A percentile compares a stretch with the other conserved stretches of the same genome.
Evolutionary conservation across 1,140 invertebrate species (phyloP).

Genomic region (Hylyphantes graminicola): DNA sequence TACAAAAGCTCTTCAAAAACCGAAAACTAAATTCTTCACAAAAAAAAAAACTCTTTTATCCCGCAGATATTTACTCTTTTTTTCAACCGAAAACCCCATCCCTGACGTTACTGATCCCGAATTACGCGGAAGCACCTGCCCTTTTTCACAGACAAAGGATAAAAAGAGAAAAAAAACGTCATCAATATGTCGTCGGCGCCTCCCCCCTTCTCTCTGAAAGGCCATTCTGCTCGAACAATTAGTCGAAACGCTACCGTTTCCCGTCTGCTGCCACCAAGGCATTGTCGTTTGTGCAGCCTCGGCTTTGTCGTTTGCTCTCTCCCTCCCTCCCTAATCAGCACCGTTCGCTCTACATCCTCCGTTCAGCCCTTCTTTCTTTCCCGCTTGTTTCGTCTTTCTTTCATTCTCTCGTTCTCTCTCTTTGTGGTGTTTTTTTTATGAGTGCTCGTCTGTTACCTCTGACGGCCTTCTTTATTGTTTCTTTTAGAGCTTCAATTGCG

Average conservation of each 20-base stretch:
- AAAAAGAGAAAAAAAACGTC: conserved; percentile 38
- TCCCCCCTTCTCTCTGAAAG: neutral
- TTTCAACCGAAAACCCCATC: too few species aligned
- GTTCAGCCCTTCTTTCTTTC: neutral
- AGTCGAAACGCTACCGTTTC: conserved; percentile 41
- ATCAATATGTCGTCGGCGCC: conserved; percentile 56
- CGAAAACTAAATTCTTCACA: too few species aligned
- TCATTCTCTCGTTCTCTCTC: neutral
- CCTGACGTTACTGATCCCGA: neutral
- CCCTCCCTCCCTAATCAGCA: neutral
- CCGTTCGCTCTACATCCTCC: neutral
- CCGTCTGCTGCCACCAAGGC: neutral
- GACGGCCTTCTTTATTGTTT: neutral
- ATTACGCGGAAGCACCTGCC: conserved; percentile 45
- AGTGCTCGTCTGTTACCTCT: neutral
- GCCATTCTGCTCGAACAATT: conserved; percentile 45
- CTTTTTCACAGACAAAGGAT: conserved; percentile 34
- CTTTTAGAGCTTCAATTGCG: neutral
- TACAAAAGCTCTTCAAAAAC: too few species aligned
- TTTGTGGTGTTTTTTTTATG: conserved; percentile 9
- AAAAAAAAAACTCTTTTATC: too few species aligned
- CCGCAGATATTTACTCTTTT: too few species aligned
- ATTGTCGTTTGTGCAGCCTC: neutral
- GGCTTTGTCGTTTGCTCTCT: neutral
- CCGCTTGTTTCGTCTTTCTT: conserved; percentile 9